Conservation (phyloP, 2,113 vertebrate species). For the Protomyctophum bolini region DNA sequence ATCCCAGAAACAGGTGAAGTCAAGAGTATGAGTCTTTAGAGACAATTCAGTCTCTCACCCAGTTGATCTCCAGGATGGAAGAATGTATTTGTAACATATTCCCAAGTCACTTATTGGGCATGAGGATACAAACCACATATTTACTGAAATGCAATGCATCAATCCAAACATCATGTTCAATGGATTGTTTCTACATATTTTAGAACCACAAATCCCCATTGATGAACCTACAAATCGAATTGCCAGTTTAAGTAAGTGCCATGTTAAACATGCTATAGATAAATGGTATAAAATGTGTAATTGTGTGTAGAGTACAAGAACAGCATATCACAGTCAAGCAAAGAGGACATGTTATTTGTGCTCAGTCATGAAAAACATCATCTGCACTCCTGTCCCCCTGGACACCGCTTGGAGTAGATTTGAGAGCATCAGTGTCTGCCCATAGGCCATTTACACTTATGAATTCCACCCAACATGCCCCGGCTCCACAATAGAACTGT, state of each 20-base stretch:
- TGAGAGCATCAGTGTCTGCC: constrained; percentile 2
- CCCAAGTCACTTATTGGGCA: neutral
- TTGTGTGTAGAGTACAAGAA: neutral
- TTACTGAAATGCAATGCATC: neutral
- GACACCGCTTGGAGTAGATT: constrained; percentile 11
- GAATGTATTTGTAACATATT: neutral
- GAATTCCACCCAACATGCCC: neutral
- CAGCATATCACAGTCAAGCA: constrained; percentile 4
- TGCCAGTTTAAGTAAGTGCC: neutral
- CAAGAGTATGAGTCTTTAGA: constrained; percentile 22
- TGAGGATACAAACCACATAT: neutral
- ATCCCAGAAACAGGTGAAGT: constrained; percentile 25
- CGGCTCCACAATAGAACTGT: neutral
- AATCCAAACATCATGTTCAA: neutral
- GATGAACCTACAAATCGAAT: neutral
- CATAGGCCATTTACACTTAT: neutral
- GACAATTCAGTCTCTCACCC: constrained; percentile 3
- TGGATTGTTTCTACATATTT: too few species aligned
- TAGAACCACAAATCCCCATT: neutral
- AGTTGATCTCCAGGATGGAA: neutral
- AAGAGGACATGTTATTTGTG: neutral
- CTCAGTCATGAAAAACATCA: constrained; percentile 19
- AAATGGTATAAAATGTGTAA: too few species aligned
- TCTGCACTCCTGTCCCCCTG: constrained; percentile 4
- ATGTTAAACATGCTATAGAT: neutral